Base-by-base conservation (phyloP, 2,888 invertebrate species). In the Punctoribates punctum region DNA sequence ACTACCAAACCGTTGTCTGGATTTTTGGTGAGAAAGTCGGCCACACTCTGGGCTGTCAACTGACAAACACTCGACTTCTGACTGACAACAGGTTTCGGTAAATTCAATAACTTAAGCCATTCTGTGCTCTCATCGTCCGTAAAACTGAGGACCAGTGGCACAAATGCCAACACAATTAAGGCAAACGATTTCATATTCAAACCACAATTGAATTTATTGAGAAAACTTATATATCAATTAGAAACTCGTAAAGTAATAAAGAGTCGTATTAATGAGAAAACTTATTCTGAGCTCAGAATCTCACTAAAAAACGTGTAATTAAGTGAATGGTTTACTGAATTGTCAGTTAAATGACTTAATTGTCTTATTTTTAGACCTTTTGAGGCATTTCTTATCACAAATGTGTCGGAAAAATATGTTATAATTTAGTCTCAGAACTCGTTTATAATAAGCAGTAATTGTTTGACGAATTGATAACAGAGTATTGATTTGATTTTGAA, bases 51-150 rank as follows among this genome's bases (percentile, higher is more conserved):
- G n/a, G 38, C 34, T 3, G 2, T 38, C 67, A 67, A 38, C 20
- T 67, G 67, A 25, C 67, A 67, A 15, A 38, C 67, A 8, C 2
- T 34, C n/a, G 34, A 15, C 3, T 13, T 17, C 27, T 6, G 60
- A n/a, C 17, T 67, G 67, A 34, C 38, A 1, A 15, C 15, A 17
- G 17, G 67, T 67, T 67, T 34, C 13, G 67, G 67, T n/a, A 67
- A 38, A 67, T 67, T 67, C 38, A 67, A 67, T 3, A 67, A 25
- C 38, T 67, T 67, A 11, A 67, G 17, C 67, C 67, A 67, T 38
- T 67, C 67, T 4, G n/a, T 13, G 34, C n/a, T 38, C 67, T 67
- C 67, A n/a, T 34, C n/a, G 9, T 67, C n/a, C 1, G 25, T n/a
- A 60, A n/a, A 25, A 27, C 60, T 13, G 27, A 27, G 20, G 4